phyloP scores from a whole-genome alignment of 2,888 invertebrate genomes.

The Athalia rosae region DNA sequence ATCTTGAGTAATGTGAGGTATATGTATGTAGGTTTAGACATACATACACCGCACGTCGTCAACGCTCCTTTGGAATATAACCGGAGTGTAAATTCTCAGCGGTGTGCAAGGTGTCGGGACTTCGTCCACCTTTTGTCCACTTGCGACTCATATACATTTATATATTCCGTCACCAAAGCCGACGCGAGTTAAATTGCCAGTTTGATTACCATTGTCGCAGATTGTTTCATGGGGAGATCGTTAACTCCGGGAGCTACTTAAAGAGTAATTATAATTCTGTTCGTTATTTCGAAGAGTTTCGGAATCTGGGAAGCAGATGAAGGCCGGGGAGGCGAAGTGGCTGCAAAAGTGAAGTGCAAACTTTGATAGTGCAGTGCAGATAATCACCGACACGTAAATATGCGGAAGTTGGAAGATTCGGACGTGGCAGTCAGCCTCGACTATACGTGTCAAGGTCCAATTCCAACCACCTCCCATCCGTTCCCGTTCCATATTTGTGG shows the following conservation, averaged over 20 bases:
- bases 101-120: background rate
- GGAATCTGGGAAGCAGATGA: background rate
- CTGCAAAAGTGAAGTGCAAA: background rate
- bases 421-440: conserved; percentile 23
- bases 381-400: conserved; percentile 26
- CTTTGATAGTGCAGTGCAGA: background rate
- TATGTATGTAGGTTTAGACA: too few relatives aligned
- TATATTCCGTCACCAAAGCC: background rate
- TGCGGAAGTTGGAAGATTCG: conserved; percentile 5
- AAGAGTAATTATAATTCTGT: conserved; percentile 28
- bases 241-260: conserved; percentile 34
- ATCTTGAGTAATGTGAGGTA: background rate
- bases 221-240: conserved; percentile 29
- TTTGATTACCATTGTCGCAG: conserved; percentile 29
- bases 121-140: background rate
- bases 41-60: background rate
- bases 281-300: conserved; percentile 5
- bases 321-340: too few relatives aligned
- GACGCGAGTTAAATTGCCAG: conserved; percentile 26
- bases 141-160: too few relatives aligned
- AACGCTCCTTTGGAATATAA: background rate
- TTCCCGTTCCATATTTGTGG: conserved; percentile 21
- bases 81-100: background rate
- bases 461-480: background rate
- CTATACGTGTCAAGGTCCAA: conserved; percentile 32